A percentile compares a stretch with the other conserved stretches of the same genome.
Evolutionary conservation across 92 coral and sea anemone species (phyloP).

Genomic region (Epizoanthus stellaris): DNA sequence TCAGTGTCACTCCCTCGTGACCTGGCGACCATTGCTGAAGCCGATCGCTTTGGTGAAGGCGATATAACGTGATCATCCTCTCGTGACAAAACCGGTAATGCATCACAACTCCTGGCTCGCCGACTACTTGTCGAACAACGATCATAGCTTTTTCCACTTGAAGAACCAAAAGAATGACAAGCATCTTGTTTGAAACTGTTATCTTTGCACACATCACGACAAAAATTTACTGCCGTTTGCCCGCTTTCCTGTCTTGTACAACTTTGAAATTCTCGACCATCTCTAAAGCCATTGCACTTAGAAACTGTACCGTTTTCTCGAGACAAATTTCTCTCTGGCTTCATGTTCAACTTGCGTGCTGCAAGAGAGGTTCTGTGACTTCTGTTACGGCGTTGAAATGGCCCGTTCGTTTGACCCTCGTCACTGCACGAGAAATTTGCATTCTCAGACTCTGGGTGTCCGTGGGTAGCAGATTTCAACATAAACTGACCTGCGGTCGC

Average conservation of each 20-base stretch:
- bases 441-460: neutral
- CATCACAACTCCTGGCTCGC: conserved; percentile 38
- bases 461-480: conserved; percentile 30
- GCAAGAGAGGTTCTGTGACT: conserved; percentile 34
- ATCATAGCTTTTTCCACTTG: conserved; percentile 34
- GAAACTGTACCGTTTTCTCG: conserved; percentile 3
- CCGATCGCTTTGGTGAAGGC: conserved; percentile 11
- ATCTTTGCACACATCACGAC: conserved; percentile 25
- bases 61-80: neutral
- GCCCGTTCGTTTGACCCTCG: conserved; percentile 31
- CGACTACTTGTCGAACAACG: conserved; percentile 31
- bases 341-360: conserved; percentile 46
- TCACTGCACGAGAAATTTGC: conserved; percentile 11
- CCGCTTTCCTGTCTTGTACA: neutral
- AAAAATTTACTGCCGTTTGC: neutral
- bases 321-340: conserved; percentile 12
- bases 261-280: neutral
- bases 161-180: conserved; percentile 7
- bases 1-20: conserved; percentile 1
- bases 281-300: neutral
- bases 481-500: conserved; percentile 30
- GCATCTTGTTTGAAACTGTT: conserved; percentile 13
- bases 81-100: conserved; percentile 33
- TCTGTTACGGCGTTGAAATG: conserved; percentile 47
- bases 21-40: conserved; percentile 24